phyloP scores from a whole-genome alignment of 2,888 invertebrate species.

The Hirtodrosophila alboralis region DNA sequence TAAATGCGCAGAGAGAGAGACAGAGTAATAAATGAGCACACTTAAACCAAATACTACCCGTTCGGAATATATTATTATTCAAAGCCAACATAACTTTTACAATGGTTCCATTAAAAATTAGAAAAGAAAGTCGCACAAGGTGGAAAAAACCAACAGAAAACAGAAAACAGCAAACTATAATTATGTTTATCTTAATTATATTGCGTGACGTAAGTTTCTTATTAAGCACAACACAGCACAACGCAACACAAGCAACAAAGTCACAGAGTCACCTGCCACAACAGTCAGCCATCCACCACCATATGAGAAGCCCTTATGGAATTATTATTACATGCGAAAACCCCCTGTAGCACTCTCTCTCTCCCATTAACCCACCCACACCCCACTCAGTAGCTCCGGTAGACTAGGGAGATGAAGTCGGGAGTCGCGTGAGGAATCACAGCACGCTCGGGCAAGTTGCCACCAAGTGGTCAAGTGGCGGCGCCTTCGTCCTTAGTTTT shows the following conservation, averaged over 20 bases:
- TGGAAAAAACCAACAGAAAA: constrained; percentile 33
- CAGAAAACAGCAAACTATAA: constrained; percentile 65
- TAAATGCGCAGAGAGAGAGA: too few species aligned
- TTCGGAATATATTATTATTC: constrained; percentile 18
- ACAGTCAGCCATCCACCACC: constrained; percentile 55
- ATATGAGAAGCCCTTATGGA: constrained; percentile 53
- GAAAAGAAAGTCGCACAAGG: constrained; percentile 28
- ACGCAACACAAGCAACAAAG: constrained; percentile 64
- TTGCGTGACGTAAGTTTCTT: constrained; percentile 76
- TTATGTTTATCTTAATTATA: constrained; percentile 80
- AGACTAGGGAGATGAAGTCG: constrained; percentile 17
- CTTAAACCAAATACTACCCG: neutral
- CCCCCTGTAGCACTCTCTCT: neutral
- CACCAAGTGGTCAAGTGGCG: constrained; percentile 67
- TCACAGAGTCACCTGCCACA: constrained; percentile 63
- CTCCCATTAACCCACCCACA: constrained; percentile 23
- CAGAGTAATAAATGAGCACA: constrained; percentile 8
- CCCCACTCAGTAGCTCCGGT: constrained; percentile 16
- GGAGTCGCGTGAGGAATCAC: constrained; percentile 71
- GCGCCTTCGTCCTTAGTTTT: constrained; percentile 52
- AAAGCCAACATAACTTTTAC: constrained; percentile 47
- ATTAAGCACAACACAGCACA: too few species aligned
- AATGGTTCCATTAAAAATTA: constrained; percentile 54
- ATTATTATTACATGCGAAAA: constrained; percentile 61
- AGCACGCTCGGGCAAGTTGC: constrained; percentile 52